These are phyloP conservation scores for Tachystola acroxantha DNA, from an alignment of 2,888 invertebrate genomes.

Conservation along the genomic window DNA sequence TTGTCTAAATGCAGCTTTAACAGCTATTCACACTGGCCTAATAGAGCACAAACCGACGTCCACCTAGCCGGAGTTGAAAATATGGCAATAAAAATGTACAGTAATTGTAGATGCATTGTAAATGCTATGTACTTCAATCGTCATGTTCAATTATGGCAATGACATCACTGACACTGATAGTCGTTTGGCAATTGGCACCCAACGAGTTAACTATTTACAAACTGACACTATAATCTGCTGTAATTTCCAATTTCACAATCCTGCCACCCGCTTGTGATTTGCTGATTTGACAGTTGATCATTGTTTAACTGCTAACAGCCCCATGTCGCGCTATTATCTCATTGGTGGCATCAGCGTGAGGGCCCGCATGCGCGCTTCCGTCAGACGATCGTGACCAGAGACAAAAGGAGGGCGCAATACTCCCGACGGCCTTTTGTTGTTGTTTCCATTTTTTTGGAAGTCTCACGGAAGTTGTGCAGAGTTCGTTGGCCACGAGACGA, in stretches of 20 bases:
- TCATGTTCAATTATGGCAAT: too few species aligned
- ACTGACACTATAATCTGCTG: too few species aligned
- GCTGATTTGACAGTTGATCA: neutral
- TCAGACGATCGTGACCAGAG: constrained; percentile 13
- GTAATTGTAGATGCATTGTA: too few species aligned
- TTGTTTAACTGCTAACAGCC: neutral
- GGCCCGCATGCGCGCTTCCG: constrained; percentile 24
- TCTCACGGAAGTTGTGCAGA: constrained; percentile 10
- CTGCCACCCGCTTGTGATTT: neutral
- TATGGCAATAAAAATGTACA: too few species aligned
- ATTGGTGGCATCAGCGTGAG: constrained; percentile 9
- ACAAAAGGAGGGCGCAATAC: constrained; percentile 12
- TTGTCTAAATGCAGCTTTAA: too few species aligned
- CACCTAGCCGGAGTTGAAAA: too few species aligned
- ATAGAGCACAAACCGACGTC: too few species aligned
- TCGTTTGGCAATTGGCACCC: too few species aligned
- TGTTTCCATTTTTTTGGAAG: constrained; percentile 12
- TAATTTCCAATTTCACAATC: neutral
- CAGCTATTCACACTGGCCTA: too few species aligned
- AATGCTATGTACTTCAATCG: too few species aligned
- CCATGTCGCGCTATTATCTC: constrained; percentile 11
- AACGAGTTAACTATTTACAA: too few species aligned
- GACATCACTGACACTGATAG: too few species aligned
- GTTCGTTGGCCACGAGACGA: constrained; percentile 4
- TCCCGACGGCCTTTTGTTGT: constrained; percentile 5